Conservation (phyloP, 2,797 vertebrate species). For the Psittacula derbiana region DNA sequence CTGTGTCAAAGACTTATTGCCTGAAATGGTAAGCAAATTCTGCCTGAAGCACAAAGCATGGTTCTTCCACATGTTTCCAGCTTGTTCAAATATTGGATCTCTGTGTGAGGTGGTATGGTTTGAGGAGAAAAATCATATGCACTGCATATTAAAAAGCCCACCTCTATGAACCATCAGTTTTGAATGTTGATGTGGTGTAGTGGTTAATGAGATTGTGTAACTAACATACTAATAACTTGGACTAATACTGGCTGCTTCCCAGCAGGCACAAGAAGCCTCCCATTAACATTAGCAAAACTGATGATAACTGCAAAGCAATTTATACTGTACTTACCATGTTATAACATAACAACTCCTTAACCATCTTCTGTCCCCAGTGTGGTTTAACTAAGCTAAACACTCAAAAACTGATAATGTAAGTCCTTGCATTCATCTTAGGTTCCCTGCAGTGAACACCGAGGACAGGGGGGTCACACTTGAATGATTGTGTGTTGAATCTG, state of each 20-base stretch:
- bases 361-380: background rate
- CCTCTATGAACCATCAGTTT: background rate
- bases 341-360: background rate
- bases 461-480: background rate
- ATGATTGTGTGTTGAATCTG: background rate
- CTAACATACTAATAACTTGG: constrained; percentile 25
- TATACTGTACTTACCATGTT: background rate
- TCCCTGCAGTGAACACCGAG: background rate
- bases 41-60: background rate
- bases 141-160: accelerated
- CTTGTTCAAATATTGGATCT: background rate
- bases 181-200: constrained; percentile 23
- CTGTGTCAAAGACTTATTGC: background rate
- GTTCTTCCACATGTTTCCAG: background rate
- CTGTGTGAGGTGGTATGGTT: background rate
- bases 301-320: constrained; percentile 19
- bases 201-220: constrained; percentile 41
- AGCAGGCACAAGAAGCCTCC: constrained; percentile 16
- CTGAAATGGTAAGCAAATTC: background rate
- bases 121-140: background rate
- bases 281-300: constrained; percentile 28
- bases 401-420: background rate
- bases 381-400: background rate
- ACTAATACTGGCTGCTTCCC: constrained; percentile 30
- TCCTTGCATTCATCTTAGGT: background rate